phyloP scores from a whole-genome alignment of 2,797 vertebrate genomes.

The Hapalemur alaotrensis region DNA sequence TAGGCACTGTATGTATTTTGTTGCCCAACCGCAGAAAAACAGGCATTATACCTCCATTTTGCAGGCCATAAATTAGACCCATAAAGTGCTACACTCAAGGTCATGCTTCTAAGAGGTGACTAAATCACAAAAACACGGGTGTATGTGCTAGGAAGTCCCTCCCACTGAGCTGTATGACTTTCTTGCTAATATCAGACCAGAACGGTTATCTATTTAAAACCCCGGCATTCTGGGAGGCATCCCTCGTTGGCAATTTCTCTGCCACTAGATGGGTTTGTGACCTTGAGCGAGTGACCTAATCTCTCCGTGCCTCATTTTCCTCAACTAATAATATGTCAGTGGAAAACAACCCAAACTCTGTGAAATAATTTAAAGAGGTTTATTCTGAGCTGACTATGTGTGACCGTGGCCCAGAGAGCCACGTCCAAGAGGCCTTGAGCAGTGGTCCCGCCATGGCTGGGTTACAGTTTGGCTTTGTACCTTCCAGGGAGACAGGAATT shows the following conservation, averaged over 20 bases:
- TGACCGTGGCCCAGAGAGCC: not conserved
- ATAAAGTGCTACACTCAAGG: not conserved
- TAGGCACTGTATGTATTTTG: too few relatives aligned
- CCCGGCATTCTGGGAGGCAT: not conserved
- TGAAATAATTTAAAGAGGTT: not conserved
- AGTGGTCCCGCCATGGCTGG: not conserved
- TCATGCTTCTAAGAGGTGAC: not conserved
- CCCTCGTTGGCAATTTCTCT: not conserved
- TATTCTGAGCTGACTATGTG: not conserved
- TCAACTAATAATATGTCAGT: not conserved
- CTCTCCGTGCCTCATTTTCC: not conserved
- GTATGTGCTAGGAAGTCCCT: not conserved
- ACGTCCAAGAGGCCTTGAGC: not conserved
- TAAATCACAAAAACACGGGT: not conserved
- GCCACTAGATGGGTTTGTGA: not conserved
- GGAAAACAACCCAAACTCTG: not conserved
- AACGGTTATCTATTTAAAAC: not conserved
- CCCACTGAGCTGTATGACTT: not conserved
- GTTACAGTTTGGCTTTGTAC: not conserved
- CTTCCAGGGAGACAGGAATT: not conserved
- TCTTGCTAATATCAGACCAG: not conserved
- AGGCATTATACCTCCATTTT: not conserved
- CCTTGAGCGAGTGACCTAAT: not conserved
- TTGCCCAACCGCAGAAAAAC: not conserved
- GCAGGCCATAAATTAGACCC: not conserved